A percentile compares a stretch with the other conserved stretches of the same genome.
Conservation (phyloP, 2,797 vertebrate genomes). For the Anisognathus igniventris region DNA sequence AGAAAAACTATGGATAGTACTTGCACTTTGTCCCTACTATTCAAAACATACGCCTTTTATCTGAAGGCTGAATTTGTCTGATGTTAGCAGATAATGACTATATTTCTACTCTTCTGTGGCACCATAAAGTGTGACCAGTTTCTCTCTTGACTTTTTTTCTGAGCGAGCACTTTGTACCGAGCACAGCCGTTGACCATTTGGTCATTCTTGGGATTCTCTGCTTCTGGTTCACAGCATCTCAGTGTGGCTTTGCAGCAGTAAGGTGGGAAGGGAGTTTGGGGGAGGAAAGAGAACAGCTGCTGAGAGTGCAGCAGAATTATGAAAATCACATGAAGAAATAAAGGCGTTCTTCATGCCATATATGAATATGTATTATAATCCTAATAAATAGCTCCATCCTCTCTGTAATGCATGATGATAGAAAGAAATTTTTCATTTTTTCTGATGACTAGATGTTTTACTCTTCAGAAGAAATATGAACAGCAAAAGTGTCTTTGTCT, state of each 20-base stretch:
- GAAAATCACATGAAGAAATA: background rate
- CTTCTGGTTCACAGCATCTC: background rate
- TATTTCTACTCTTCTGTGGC: background rate
- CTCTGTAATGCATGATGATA: background rate
- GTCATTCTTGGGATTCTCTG: background rate
- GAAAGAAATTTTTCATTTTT: background rate
- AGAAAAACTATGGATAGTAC: background rate
- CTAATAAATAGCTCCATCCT: background rate
- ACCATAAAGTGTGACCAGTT: background rate
- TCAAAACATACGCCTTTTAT: background rate
- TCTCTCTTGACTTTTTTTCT: background rate
- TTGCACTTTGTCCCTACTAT: background rate
- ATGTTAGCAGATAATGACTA: background rate
- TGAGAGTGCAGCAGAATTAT: background rate
- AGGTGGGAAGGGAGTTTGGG: background rate
- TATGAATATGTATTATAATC: background rate
- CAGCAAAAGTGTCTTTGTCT: background rate
- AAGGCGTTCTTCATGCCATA: background rate
- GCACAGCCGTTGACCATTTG: background rate
- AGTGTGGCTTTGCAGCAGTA: background rate
- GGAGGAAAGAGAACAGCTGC: background rate
- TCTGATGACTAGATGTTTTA: background rate
- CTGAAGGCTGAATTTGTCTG: background rate
- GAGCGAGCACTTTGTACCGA: accelerated
- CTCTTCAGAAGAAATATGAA: background rate